Percentiles rank a stretch among this genome's conserved stretches.
These are phyloP conservation scores for Oceanodroma tethys DNA, from an alignment of 2,113 vertebrate genomes.

Conservation along the genomic window DNA sequence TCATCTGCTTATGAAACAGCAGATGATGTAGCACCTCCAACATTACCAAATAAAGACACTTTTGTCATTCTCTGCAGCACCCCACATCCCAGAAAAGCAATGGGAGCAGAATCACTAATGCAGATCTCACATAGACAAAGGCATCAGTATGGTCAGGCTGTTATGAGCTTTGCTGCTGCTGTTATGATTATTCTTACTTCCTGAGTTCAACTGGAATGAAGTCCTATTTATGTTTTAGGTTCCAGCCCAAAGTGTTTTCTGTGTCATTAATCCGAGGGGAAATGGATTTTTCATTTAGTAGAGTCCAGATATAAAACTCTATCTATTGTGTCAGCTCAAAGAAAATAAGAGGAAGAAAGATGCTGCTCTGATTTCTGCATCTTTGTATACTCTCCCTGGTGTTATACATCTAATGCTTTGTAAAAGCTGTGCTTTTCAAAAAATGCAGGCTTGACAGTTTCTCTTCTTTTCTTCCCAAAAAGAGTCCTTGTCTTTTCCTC, in stretches of 20 bases:
- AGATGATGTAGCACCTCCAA: background rate
- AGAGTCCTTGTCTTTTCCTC: background rate
- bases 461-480: background rate
- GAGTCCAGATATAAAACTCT: background rate
- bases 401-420: background rate
- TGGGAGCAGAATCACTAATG: background rate
- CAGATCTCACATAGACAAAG: background rate
- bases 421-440: background rate
- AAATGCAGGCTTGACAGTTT: background rate
- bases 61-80: background rate
- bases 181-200: background rate
- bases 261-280: background rate
- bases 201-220: background rate
- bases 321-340: background rate
- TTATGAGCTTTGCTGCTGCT: background rate
- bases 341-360: background rate
- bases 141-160: background rate
- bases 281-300: conserved; percentile 41
- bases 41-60: background rate
- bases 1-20: background rate
- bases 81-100: background rate
- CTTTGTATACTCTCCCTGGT: background rate
- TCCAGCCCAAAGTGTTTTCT: background rate
- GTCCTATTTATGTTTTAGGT: background rate
- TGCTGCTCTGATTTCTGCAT: background rate